Conservation (phyloP, 2,113 vertebrate genomes). For the Apodemus sylvaticus region DNA sequence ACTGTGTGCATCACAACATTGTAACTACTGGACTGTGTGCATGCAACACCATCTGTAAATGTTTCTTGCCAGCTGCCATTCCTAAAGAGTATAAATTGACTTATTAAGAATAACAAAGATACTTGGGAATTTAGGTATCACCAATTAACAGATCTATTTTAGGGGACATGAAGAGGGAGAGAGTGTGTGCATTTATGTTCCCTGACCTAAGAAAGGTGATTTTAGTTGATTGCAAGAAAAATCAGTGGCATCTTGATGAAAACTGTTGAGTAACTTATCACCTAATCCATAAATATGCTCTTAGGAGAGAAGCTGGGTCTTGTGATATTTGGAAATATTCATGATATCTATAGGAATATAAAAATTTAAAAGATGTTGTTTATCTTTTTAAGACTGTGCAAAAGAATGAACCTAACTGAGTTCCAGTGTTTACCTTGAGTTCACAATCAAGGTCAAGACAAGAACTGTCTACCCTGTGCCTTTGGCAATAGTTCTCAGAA, state of each 20-base stretch:
- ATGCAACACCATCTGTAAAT: slow-evolving; percentile 24
- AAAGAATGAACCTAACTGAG: background rate
- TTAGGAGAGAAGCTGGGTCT: background rate
- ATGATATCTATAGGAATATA: background rate
- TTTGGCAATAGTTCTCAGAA: background rate
- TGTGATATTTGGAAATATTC: background rate
- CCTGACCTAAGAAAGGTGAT: background rate
- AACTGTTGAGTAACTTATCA: slow-evolving; percentile 36
- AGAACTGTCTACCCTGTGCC: background rate
- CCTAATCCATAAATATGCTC: background rate
- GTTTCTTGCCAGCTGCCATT: background rate
- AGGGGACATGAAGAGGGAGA: background rate
- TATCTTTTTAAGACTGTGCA: background rate
- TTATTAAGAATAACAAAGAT: slow-evolving; percentile 19
- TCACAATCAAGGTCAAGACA: background rate
- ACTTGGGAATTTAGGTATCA: background rate
- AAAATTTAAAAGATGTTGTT: background rate
- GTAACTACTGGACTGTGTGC: background rate
- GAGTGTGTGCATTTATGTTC: too few species aligned
- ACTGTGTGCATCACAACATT: background rate
- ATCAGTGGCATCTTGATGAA: background rate
- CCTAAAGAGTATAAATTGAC: background rate
- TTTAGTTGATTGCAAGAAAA: background rate
- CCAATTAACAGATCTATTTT: background rate
- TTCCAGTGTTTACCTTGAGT: background rate